A percentile compares a stretch with the other conserved stretches of the same genome.
phyloP scores from a whole-genome alignment of 2,797 vertebrate genomes.

The Podargus strigoides region DNA sequence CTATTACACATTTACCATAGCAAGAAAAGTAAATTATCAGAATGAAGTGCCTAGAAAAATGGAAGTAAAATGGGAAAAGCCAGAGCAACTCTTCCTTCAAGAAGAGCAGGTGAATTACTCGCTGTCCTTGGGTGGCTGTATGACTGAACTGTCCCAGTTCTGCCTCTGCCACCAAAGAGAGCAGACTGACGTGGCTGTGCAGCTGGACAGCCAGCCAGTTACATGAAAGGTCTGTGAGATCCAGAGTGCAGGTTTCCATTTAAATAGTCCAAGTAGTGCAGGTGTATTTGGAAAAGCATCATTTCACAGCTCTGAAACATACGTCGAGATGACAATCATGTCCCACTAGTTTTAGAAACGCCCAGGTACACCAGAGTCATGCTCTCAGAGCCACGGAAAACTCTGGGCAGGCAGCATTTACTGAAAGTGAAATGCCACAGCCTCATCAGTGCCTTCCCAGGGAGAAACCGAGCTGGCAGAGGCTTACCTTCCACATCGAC shows the following conservation, averaged over 20 bases:
- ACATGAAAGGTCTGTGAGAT: neutral
- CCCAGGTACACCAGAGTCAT: fast-evolving
- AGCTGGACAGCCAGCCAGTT: neutral
- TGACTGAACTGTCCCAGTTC: fast-evolving
- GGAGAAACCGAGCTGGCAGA: too few species aligned
- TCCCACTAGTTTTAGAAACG: fast-evolving
- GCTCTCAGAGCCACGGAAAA: fast-evolving
- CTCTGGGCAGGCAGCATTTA: neutral
- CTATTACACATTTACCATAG: neutral
- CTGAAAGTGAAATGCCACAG: fast-evolving
- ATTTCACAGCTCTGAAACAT: fast-evolving
- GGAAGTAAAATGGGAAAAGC: neutral
- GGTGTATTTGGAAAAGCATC: neutral
- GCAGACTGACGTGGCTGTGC: fast-evolving
- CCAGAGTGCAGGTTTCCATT: neutral
- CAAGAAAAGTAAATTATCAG: neutral
- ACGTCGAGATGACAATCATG: fast-evolving
- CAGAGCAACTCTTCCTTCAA: neutral
- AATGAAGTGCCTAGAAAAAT: neutral
- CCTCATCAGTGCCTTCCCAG: neutral
- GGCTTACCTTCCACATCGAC: constrained; percentile 88
- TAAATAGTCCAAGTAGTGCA: fast-evolving
- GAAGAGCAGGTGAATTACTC: neutral
- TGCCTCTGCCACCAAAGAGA: neutral
- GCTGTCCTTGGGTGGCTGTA: neutral